phyloP scores from a whole-genome alignment of 2,888 invertebrate genomes.

The Hanleya hanleyi region DNA sequence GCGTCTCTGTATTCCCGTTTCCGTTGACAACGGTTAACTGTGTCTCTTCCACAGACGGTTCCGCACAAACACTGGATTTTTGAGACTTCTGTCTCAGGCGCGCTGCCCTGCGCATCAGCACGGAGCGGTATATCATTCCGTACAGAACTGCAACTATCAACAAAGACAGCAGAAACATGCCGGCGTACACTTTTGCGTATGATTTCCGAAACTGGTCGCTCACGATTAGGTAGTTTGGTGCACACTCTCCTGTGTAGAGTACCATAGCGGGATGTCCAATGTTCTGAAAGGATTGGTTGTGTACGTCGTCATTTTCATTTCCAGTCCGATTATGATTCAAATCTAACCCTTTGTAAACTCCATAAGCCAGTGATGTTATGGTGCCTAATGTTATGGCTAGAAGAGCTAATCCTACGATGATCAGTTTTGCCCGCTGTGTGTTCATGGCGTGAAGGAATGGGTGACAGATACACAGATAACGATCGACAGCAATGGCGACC shows the following conservation, averaged over 20 bases:
- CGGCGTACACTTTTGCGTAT: constrained; percentile 67
- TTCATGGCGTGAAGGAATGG: constrained; percentile 61
- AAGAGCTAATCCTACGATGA: constrained; percentile 48
- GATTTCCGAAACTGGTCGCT: constrained; percentile 44
- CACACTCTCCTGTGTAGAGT: constrained; percentile 54
- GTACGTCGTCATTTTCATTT: constrained; percentile 26
- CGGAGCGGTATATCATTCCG: constrained; percentile 66
- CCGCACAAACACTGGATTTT: background rate
- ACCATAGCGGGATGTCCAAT: background rate
- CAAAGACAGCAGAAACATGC: constrained; percentile 66
- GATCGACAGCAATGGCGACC: constrained; percentile 67
- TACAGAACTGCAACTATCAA: constrained; percentile 69
- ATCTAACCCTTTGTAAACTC: constrained; percentile 43
- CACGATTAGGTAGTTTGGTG: constrained; percentile 45
- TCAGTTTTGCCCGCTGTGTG: constrained; percentile 43
- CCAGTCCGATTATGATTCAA: constrained; percentile 14
- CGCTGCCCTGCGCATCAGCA: constrained; percentile 44
- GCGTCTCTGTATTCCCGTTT: constrained; percentile 32
- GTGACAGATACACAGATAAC: constrained; percentile 68
- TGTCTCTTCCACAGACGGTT: constrained; percentile 29
- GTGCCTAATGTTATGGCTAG: constrained; percentile 59
- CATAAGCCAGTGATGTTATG: constrained; percentile 53
- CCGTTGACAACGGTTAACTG: constrained; percentile 42
- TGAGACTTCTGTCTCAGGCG: constrained; percentile 4
- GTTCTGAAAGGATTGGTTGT: background rate